Conservation (phyloP, 1,140 invertebrate genomes). For the Sitophilus oryzae region DNA sequence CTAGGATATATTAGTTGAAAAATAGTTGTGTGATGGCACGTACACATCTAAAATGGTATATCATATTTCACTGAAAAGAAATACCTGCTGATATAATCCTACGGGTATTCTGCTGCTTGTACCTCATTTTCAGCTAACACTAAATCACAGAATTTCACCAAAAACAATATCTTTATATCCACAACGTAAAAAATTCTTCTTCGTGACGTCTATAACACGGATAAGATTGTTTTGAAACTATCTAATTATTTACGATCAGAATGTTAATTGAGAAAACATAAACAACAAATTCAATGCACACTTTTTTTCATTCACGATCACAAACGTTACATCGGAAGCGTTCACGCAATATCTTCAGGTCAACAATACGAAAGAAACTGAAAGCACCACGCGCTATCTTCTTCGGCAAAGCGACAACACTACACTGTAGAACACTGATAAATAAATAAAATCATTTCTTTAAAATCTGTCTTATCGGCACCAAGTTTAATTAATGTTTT, state of each 20-base stretch:
- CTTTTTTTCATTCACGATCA: background rate
- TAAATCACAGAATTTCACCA: slow-evolving; percentile 4
- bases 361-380: slow-evolving; percentile 22
- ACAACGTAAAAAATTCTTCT: background rate
- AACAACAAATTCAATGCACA: too few relatives aligned
- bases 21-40: too few relatives aligned
- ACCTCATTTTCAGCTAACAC: slow-evolving; percentile 27
- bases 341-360: slow-evolving; percentile 10
- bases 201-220: too few relatives aligned
- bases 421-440: slow-evolving; percentile 19
- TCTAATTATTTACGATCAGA: too few relatives aligned
- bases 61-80: background rate
- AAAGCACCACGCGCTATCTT: slow-evolving; percentile 11
- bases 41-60: too few relatives aligned
- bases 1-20: too few relatives aligned
- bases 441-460: slow-evolving; percentile 22
- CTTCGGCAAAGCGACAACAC: slow-evolving; percentile 9
- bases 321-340: background rate
- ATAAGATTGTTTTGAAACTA: too few relatives aligned
- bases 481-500: slow-evolving; percentile 20
- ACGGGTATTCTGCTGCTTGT: slow-evolving; percentile 29
- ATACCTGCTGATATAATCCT: slow-evolving; percentile 29
- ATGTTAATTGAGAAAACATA: too few relatives aligned
- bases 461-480: slow-evolving; percentile 21
- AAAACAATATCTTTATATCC: too few relatives aligned